phyloP scores from a whole-genome alignment of 2,888 invertebrate species.

The Lycia hirtaria region DNA sequence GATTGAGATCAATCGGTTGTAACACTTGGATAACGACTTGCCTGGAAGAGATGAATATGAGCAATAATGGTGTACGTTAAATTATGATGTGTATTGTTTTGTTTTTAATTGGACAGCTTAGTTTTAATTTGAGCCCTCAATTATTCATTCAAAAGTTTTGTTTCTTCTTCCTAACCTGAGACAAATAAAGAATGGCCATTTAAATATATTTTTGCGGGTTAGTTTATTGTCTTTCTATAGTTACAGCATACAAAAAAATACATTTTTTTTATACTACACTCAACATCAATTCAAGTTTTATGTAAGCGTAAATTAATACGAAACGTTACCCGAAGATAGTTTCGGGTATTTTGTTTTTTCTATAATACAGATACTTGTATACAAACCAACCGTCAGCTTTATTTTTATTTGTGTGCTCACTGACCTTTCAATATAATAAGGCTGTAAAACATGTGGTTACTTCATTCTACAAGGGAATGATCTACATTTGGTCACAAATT shows the following conservation, averaged over 20 bases:
- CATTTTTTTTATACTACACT: no score
- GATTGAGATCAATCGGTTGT: constrained; percentile 25
- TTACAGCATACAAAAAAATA: no score
- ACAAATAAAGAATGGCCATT: no score
- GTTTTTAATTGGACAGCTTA: no score
- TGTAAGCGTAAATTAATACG: not conserved
- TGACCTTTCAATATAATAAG: not conserved
- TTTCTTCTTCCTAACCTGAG: no score
- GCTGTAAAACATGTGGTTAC: constrained; percentile 10
- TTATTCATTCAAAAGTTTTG: no score
- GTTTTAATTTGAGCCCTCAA: no score
- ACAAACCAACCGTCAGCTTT: not conserved
- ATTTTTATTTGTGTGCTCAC: constrained; percentile 7
- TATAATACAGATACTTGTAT: not conserved
- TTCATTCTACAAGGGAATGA: constrained; percentile 12
- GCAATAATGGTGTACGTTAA: not conserved
- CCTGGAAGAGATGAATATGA: constrained; percentile 1
- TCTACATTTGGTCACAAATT: constrained; percentile 11
- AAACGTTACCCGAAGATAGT: not conserved
- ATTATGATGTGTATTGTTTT: not conserved
- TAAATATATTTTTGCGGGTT: no score
- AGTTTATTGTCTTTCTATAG: no score
- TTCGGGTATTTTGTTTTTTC: not conserved
- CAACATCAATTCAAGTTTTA: no score
- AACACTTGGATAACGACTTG: constrained; percentile 12